Evolutionary conservation across 1,140 invertebrate genomes (phyloP).

Genomic region (Rhopalosiphum padi): DNA sequence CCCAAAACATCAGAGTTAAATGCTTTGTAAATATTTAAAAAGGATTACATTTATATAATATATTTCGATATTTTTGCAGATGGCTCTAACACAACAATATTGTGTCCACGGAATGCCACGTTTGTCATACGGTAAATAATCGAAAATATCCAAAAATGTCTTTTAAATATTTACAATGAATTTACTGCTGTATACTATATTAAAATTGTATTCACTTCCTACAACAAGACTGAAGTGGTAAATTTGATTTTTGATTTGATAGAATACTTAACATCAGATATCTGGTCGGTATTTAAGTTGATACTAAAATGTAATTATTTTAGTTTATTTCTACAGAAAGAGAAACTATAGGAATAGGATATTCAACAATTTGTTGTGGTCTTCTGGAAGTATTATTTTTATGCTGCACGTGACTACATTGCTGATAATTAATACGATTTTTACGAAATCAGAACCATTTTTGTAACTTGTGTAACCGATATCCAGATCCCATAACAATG

Average conservation of each 20-base stretch:
- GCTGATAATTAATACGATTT: background rate
- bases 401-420: background rate
- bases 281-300: too few relatives aligned
- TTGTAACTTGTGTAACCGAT: background rate
- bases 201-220: background rate
- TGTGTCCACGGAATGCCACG: background rate
- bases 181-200: background rate
- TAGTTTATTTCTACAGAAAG: background rate
- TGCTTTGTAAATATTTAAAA: slow-evolving; percentile 38
- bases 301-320: background rate
- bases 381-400: too few relatives aligned
- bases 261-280: too few relatives aligned
- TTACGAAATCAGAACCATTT: background rate
- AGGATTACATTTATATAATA: slow-evolving; percentile 19
- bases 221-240: background rate
- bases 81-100: background rate
- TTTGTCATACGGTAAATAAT: background rate
- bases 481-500: background rate
- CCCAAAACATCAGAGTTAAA: background rate
- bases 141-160: background rate
- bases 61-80: background rate
- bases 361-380: too few relatives aligned
- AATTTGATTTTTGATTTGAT: too few relatives aligned
- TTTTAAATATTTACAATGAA: background rate
- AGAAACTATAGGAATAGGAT: too few relatives aligned